These are phyloP conservation scores for Noctua janthe DNA, from an alignment of 2,888 invertebrate species.

Conservation along the genomic window DNA sequence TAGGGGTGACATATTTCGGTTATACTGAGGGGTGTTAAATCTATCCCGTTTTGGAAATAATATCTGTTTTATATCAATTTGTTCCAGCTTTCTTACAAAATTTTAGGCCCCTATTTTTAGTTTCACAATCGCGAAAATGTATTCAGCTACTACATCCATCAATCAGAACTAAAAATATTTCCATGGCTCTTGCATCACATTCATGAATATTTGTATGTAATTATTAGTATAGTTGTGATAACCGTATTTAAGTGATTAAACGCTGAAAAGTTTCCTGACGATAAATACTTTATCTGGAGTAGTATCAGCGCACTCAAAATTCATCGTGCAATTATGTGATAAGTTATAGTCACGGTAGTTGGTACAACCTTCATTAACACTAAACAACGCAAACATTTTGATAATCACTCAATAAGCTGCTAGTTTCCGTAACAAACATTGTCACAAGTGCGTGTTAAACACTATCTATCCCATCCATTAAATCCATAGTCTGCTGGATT, in stretches of 20 bases:
- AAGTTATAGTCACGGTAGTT: conserved; percentile 75
- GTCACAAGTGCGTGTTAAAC: conserved; percentile 8
- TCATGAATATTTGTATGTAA: conserved; percentile 43
- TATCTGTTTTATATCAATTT: not conserved
- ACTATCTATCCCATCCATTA: conserved; percentile 15
- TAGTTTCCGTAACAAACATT: conserved; percentile 31
- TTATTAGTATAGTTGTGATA: conserved; percentile 51
- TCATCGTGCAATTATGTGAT: conserved; percentile 79
- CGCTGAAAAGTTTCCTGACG: conserved; percentile 73
- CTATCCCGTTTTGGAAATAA: conserved; percentile 8
- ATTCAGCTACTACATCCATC: conserved; percentile 20
- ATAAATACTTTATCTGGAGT: conserved; percentile 78
- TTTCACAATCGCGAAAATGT: conserved; percentile 25
- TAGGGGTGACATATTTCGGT: conserved; percentile 41
- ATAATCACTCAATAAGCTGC: conserved; percentile 49
- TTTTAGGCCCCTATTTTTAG: conserved; percentile 46
- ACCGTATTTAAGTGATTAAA: conserved; percentile 67
- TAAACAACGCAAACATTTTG: conserved; percentile 54
- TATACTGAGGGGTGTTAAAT: conserved; percentile 34
- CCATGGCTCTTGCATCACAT: conserved; percentile 34
- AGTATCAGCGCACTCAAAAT: conserved; percentile 72
- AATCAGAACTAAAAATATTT: conserved; percentile 41
- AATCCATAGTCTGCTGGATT: conserved; percentile 17
- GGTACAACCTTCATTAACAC: conserved; percentile 73
- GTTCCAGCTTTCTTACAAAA: conserved; percentile 3